Base-by-base conservation (phyloP, 2,113 vertebrate species). In the Macquaria australasica region DNA sequence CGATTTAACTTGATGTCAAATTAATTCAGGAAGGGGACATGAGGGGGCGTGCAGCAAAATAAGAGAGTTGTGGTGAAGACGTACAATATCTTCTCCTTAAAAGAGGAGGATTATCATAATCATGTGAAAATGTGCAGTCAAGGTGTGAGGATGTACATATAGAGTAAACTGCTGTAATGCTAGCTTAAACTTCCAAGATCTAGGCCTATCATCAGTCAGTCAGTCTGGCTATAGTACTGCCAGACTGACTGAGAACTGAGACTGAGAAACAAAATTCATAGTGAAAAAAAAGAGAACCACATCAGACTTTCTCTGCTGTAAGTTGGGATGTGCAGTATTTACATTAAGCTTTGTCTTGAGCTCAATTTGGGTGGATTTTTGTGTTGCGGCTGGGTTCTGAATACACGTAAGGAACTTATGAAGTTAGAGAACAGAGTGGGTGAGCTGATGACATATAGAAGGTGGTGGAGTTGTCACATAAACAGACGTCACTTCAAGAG, bases 61-160 rank as follows among this genome's bases (percentile, higher is more conserved):
- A 6, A 81, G 73, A 76, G 70, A 66, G 70, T 25, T 2, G 21
- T 20, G 67, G 14, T 20, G 58, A 70, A 43, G 66, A 59, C 64
- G 53, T 21, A 59, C 45, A 48, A 51, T 51, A n/a, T 58, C 48
- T 51, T 50, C 73, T 51, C 15, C 59, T 77, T 59, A 28, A 68
- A 73, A 64, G 51, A 81, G 14, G 16, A 51, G 45, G 76, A 84
- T 89, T 81, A 81, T 70, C 43, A 66, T 62, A 67, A 87, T 43
- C 63, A 25, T 25, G 73, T 51, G 56, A 34, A 67, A 75, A 68
- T 63, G 34, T 41, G 16, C 25, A 50, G 48, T 18, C 31, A 14
- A 28, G n/a, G 60, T 67, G 31, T 37, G 58, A 37, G 77, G 4
- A 84, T 72, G n/a, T 79, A 41, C 74, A 82, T 79, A 10, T 3